These are phyloP conservation scores for Drosophila bocqueti DNA, from an alignment of 1,140 invertebrate genomes.

Conservation along the genomic window DNA sequence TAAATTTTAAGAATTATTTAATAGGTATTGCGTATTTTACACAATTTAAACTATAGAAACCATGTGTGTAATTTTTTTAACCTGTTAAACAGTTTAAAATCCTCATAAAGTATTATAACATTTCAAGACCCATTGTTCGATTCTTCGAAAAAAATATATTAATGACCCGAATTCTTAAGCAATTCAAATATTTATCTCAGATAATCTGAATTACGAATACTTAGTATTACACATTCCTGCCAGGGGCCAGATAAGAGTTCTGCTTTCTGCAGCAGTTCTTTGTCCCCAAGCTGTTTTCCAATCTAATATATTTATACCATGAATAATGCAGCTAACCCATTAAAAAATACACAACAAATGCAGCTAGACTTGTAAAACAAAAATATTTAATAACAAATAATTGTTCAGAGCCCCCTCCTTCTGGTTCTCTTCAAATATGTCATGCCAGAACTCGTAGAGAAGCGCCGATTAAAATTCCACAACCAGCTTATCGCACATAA, in stretches of 20 bases:
- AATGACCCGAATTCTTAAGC: neutral
- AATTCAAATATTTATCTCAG: constrained; percentile 1
- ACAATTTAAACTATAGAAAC: no score
- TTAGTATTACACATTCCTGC: neutral
- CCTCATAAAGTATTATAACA: neutral
- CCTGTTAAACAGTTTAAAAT: neutral
- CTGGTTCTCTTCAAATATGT: neutral
- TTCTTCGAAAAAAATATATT: neutral
- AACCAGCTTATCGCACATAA: constrained; percentile 27
- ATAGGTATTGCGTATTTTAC: accelerated
- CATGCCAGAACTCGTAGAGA: constrained; percentile 4
- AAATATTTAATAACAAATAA: constrained; percentile 2
- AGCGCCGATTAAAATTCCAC: neutral
- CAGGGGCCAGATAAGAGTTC: neutral
- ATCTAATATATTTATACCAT: neutral
- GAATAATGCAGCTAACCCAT: neutral
- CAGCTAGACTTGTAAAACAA: neutral
- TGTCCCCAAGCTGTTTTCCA: neutral
- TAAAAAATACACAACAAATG: neutral
- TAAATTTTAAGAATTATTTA: neutral
- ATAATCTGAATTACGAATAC: neutral
- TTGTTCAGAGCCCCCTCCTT: neutral
- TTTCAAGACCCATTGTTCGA: neutral
- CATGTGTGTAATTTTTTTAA: no score
- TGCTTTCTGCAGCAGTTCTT: neutral